Evolutionary conservation across 2,113 vertebrate species (phyloP), one percentile per base, ranked within the genome.

Genomic region (Cacatua alba): DNA sequence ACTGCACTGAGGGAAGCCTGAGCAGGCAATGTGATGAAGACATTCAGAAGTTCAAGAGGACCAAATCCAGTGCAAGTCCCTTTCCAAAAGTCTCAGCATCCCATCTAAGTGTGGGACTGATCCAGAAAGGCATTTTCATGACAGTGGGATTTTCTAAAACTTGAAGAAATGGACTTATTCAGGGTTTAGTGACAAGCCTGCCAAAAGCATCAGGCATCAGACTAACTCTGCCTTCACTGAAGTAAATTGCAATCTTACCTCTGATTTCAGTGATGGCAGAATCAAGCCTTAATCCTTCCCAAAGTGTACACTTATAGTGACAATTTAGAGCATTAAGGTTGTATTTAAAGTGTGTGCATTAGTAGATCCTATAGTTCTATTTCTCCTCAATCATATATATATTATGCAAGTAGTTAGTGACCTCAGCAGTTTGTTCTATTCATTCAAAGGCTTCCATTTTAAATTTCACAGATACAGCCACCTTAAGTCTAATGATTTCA

Each of bases 401-500:
- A 92, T 93, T 51, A 89, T 48, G 18, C 24, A 79, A 88, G 48
- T 64, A 69, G 44, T 57, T 79, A 74, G 65, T 88, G 81, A 92
- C 83, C 88, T 81, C 91, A 95, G 69, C 46, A 84, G 31, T 65
- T 83, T 35, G 3, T 59, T 94, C 53, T 48, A 74, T 33, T 89
- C 13, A 70, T 65, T 65, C 35, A 81, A 77, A 90, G 62, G 23
- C 37, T 68, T 94, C 57, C 3, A 68, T 88, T 88, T 85, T 18
- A 26, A 70, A 85, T 83, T 83, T 74, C 70, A 76, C 49, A 78
- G 59, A 57, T 69, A 55, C 26, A 90, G 24, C 5, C 49, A 83
- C 59, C 44, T 82, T 59, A 84, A 95, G 16, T 51, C 83, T 90
- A 86, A 86, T 96, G 69, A 95, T 95, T 96, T 95, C 69, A 77